Base-by-base conservation (phyloP, 2,797 vertebrate species). In the Sebastes cheni region DNA sequence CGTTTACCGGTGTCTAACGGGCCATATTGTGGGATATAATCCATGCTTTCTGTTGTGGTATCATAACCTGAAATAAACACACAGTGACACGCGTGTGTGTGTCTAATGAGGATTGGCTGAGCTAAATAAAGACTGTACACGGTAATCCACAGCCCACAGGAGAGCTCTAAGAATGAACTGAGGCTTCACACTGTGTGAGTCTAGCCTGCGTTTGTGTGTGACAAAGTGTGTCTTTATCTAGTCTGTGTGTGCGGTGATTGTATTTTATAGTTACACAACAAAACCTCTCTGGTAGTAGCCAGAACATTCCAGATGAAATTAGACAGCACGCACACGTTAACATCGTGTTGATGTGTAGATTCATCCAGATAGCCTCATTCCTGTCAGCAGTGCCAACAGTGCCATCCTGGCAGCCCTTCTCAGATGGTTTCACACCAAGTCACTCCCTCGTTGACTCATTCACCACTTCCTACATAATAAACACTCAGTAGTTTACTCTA, bases 71-170 rank as follows among this genome's bases (percentile, higher is more conserved):
- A 88, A 71, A 82, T 75, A 77, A 71, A 77, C 89, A 84, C 81
- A 80, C 76, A 52, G n/a, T 75, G 73, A 72, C 78, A 82, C 18
- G 39, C 27, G 30, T 90, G 75, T 83, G 74, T 82, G 29, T 59
- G 79, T 78, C 66, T 93, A 93, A 94, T 93, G 85, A 92, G 93
- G 93, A 95, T 94, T 92, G 91, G 72, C 90, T 71, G 80, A 83
- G 92, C 93, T 95, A 94, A 94, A 94, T 94, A 93, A 95, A 95
- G 94, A 92, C 86, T 91, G 91, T 93, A 62, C 92, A 92, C 39
- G 30, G 87, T 96, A 96, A 96, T 96, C 95, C 92, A 86, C 39
- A 2, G 76, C 75, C 82, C 71, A 60, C 87, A 90, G 83, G 69
- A 86, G 72, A 58, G 75, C 46, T 89, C 77, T 85, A 90, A 92